Percentiles rank a stretch among this genome's conserved stretches.
phyloP scores from a whole-genome alignment of 1,140 invertebrate species.

The Drosophila nikananu region DNA sequence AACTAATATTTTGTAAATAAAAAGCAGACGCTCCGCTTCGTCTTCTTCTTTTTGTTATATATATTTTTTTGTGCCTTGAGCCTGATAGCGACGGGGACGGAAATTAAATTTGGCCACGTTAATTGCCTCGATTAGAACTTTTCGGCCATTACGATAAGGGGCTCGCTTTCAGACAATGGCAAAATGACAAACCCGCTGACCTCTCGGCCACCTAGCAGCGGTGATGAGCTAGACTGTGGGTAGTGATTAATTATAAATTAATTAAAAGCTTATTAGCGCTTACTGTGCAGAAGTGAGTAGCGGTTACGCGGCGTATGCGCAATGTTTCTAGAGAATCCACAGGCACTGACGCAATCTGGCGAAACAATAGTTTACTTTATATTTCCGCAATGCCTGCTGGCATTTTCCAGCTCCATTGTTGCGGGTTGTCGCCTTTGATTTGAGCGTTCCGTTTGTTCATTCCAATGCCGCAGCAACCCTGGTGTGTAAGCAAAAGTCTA shows the following conservation, averaged over 20 bases:
- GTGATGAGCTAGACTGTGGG: constrained; percentile 36
- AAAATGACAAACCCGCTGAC: constrained; percentile 47
- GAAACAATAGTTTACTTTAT: constrained; percentile 52
- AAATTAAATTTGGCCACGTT: constrained; percentile 83
- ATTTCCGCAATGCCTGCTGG: constrained; percentile 40
- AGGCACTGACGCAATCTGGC: constrained; percentile 28
- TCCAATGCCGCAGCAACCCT: neutral
- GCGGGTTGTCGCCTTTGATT: constrained; percentile 46
- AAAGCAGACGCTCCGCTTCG: constrained; percentile 33
- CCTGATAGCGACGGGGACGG: constrained; percentile 73
- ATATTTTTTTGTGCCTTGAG: constrained; percentile 7
- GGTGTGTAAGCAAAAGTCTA: constrained; percentile 25
- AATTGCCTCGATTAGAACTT: constrained; percentile 80
- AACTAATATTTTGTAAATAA: constrained; percentile 82
- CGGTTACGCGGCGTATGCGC: constrained; percentile 40
- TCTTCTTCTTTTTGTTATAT: constrained; percentile 11
- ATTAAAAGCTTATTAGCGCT: constrained; percentile 73
- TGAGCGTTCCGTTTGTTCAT: constrained; percentile 46
- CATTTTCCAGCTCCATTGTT: constrained; percentile 43
- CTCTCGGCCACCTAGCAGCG: constrained; percentile 28
- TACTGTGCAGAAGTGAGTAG: constrained; percentile 20
- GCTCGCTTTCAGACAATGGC: constrained; percentile 39
- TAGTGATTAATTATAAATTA: constrained; percentile 80
- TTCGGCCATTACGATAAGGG: constrained; percentile 81
- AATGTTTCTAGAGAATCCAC: constrained; percentile 14